Evolutionary conservation across 2,888 invertebrate species (phyloP).

Genomic region (Xestia xanthographa): DNA sequence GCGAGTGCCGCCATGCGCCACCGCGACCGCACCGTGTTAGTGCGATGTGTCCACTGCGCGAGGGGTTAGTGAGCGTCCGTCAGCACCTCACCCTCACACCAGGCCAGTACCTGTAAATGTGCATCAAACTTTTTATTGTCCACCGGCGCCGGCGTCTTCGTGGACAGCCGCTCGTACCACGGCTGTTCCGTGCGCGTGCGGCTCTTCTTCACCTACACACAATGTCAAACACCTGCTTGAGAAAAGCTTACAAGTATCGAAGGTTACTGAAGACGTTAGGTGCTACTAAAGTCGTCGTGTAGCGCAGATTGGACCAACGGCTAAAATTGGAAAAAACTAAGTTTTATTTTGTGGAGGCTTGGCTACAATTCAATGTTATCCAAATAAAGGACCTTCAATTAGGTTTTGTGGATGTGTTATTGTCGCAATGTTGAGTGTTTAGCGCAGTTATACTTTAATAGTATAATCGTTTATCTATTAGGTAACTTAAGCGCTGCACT

Average conservation of each 20-base stretch:
- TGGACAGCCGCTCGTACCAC: constrained; percentile 88
- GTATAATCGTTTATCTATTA: neutral
- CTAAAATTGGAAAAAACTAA: neutral
- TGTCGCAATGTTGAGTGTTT: neutral
- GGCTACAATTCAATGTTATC: neutral
- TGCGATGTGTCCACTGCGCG: constrained; percentile 58
- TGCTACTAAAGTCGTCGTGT: neutral
- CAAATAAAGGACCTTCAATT: neutral
- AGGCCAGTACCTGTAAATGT: constrained; percentile 80
- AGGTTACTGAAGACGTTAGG: neutral
- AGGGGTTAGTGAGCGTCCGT: constrained; percentile 44
- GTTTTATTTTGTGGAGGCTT: neutral
- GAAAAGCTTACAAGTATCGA: neutral
- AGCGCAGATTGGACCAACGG: neutral
- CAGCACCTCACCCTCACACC: constrained; percentile 38
- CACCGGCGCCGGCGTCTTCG: constrained; percentile 72
- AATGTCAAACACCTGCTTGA: constrained; percentile 38
- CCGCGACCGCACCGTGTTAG: constrained; percentile 66
- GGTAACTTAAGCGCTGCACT: constrained; percentile 3
- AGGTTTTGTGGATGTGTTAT: neutral
- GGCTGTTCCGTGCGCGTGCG: constrained; percentile 79
- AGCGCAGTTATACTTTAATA: neutral
- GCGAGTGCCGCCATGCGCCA: constrained; percentile 30
- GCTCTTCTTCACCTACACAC: constrained; percentile 80
- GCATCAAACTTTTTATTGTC: constrained; percentile 78